These are phyloP conservation scores for Cyanistes caeruleus DNA, from an alignment of 2,113 vertebrate genomes.

Conservation along the genomic window DNA sequence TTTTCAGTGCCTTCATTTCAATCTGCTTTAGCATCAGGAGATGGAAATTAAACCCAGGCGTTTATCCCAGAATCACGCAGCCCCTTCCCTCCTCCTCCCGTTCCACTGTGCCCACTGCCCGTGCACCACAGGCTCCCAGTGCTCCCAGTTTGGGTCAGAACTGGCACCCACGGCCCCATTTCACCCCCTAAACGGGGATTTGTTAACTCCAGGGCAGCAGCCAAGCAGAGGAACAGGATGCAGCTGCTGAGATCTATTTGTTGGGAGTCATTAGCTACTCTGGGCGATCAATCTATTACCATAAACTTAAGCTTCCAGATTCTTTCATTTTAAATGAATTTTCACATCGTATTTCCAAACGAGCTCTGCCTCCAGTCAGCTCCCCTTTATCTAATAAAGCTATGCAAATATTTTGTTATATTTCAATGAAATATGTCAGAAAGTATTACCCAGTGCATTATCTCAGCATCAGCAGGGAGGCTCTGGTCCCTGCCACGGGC, in stretches of 20 bases:
- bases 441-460: slow-evolving; percentile 71
- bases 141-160: background rate
- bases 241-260: slow-evolving; percentile 45
- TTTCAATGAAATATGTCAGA: slow-evolving; percentile 77
- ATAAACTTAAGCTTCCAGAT: slow-evolving; percentile 76
- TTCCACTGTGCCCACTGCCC: rapidly evolving
- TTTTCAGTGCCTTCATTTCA: background rate
- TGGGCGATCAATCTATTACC: slow-evolving; percentile 73
- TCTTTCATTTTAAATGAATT: slow-evolving; percentile 80
- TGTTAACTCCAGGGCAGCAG: background rate
- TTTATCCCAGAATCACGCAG: background rate
- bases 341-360: slow-evolving; percentile 78
- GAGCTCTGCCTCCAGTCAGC: slow-evolving; percentile 78
- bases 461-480: slow-evolving; percentile 38
- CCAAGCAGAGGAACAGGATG: background rate
- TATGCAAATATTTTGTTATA: slow-evolving; percentile 82
- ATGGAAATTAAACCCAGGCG: background rate
- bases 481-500: background rate
- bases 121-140: rapidly evolving
- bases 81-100: background rate
- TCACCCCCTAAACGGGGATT: background rate
- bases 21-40: background rate
- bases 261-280: slow-evolving; percentile 73
- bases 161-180: background rate
- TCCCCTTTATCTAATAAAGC: slow-evolving; percentile 81